Conservation (phyloP, 1,140 invertebrate genomes). For the Arion vulgaris region DNA sequence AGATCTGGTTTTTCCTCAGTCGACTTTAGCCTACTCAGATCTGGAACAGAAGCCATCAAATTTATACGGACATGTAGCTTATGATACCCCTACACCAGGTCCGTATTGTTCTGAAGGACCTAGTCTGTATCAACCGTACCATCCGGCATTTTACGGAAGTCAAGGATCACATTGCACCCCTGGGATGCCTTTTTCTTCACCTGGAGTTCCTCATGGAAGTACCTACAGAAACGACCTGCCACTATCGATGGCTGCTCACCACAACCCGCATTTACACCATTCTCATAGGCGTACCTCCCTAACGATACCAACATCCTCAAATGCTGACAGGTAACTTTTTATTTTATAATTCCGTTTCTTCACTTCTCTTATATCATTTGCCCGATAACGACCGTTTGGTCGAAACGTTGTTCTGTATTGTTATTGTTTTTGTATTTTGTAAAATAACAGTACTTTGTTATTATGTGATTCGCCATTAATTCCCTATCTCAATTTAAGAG, state of each 20-base stretch:
- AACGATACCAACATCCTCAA: slow-evolving; percentile 63
- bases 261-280: slow-evolving; percentile 53
- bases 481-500: no score
- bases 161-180: slow-evolving; percentile 41
- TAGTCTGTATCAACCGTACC: slow-evolving; percentile 48
- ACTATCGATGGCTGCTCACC: slow-evolving; percentile 48
- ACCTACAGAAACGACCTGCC: slow-evolving; percentile 47
- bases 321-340: slow-evolving; percentile 60
- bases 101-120: slow-evolving; percentile 36
- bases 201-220: slow-evolving; percentile 37
- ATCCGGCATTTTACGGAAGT: slow-evolving; percentile 56
- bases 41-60: slow-evolving; percentile 49
- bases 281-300: slow-evolving; percentile 59
- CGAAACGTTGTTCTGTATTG: no score
- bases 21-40: slow-evolving; percentile 33
- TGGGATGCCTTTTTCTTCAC: slow-evolving; percentile 43
- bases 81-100: slow-evolving; percentile 31
- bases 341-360: no score
- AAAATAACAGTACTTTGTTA: no score
- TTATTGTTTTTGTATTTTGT: no score
- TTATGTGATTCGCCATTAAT: no score
- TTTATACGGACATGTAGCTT: slow-evolving; percentile 39
- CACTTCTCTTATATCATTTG: no score
- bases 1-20: slow-evolving; percentile 44
- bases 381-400: no score